Evolutionary conservation across 2,888 invertebrate genomes (phyloP), one percentile per base, ranked within the genome.

Genomic region (Drosophila kuntzei): DNA sequence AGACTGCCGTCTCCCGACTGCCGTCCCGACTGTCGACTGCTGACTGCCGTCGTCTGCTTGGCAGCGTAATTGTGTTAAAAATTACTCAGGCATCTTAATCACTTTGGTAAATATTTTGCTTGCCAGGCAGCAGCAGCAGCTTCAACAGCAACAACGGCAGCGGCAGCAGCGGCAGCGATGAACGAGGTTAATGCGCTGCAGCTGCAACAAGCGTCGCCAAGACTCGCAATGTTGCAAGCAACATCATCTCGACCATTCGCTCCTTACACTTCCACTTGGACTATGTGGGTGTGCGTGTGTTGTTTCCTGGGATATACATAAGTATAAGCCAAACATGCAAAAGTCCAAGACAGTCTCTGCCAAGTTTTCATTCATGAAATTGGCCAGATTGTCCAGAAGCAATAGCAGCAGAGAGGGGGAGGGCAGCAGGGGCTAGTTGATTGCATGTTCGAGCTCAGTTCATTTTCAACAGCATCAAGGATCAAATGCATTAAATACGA

Each of bases 341-440:
- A 87, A 80, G 77, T 71, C 49, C 59, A 49, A 75, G 72, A 72
- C 65, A 53, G 51, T 61, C 60, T 68, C 49, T 18, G 76, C 44
- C 60, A 71, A 79, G 79, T 80, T 90, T 90, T 90, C 90, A 90
- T 90, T 90, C 90, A 90, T 90, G 90, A 90, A 90, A 90, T 87
- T 89, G 87, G 73, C 79, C 65, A 71, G 81, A 84, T 87, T 84
- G 75, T 55, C 59, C 66, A 55, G 57, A 41, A 49, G 51, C 58
- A 59, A 58, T 49, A 34, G 32, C 16, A 43, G 9, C 11, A 34
- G 36, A 5, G 22, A 14, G 18, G 25, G 22, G 39, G 11, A 29
- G 27, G 51, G 32, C 4, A 25, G 61, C 51, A 57, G 72, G 57
- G 49, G 70, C 71, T 57, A 72, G 73, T 77, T 89, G 89, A 90